Conservation (phyloP, 2,113 vertebrate genomes). For the Pseudolaguvia tuberculata region DNA sequence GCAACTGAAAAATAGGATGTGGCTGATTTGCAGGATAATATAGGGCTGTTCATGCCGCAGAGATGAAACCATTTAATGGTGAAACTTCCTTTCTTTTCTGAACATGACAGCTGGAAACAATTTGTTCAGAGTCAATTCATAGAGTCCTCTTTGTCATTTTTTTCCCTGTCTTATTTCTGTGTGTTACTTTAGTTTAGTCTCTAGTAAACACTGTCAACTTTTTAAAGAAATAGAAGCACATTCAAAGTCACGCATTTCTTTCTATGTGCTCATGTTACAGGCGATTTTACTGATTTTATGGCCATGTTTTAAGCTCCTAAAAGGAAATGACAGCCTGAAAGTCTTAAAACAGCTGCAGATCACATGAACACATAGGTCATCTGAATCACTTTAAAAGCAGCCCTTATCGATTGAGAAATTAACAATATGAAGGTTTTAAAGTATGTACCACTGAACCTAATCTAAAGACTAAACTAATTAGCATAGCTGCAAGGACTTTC, state of each 20-base stretch:
- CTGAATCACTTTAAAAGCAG: neutral
- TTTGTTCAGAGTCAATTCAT: neutral
- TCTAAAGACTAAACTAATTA: neutral
- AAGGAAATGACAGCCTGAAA: neutral
- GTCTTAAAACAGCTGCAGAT: constrained; percentile 11
- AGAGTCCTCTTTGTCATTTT: neutral
- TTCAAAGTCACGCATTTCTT: constrained; percentile 3
- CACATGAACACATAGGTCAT: neutral
- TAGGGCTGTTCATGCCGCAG: neutral
- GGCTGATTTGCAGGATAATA: constrained; percentile 8
- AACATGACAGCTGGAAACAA: neutral
- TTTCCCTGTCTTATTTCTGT: neutral
- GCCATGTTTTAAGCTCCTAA: neutral
- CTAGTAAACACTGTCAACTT: neutral
- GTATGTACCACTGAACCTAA: neutral
- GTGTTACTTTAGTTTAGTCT: neutral
- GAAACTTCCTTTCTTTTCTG: too few species aligned
- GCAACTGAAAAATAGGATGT: neutral
- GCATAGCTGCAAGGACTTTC: neutral
- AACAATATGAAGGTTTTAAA: constrained; percentile 2
- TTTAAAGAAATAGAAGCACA: neutral
- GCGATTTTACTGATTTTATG: neutral
- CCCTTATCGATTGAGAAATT: neutral
- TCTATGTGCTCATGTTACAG: neutral
- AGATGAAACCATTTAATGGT: constrained; percentile 11